These are phyloP conservation scores for Leucoraja erinaceus DNA, from an alignment of 2,113 vertebrate species.

Conservation along the genomic window DNA sequence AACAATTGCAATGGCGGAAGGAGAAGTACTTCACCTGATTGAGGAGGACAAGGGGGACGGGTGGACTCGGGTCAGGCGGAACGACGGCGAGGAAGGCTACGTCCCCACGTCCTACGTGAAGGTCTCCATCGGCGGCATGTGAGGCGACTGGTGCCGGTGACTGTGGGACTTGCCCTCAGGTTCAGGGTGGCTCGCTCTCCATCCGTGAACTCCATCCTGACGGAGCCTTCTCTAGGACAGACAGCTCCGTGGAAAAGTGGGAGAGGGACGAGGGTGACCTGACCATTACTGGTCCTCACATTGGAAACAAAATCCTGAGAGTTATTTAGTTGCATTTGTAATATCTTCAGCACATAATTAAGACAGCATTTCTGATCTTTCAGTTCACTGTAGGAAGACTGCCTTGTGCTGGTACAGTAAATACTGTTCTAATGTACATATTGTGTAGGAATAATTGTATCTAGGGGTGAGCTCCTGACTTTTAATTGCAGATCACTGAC, in stretches of 20 bases:
- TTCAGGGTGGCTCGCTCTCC: neutral
- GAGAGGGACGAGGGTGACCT: conserved; percentile 4
- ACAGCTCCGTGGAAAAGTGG: conserved; percentile 5
- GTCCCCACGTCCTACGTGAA: conserved; percentile 80
- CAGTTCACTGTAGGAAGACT: neutral
- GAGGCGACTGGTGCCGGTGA: neutral
- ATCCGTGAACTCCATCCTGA: neutral
- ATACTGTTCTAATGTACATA: conserved; percentile 27
- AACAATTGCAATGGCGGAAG: conserved; percentile 78
- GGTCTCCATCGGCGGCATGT: conserved; percentile 57
- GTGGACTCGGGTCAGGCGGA: conserved; percentile 75
- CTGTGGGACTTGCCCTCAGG: neutral
- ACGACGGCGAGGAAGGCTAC: conserved; percentile 76
- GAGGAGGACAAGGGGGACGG: conserved; percentile 84
- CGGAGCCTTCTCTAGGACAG: neutral
- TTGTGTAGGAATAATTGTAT: conserved; percentile 32
- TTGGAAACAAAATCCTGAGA: conserved; percentile 7
- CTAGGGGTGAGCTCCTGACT: conserved; percentile 5
- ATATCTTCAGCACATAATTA: conserved; percentile 23
- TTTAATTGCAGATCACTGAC: conserved; percentile 19
- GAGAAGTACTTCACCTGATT: conserved; percentile 71
- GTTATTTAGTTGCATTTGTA: conserved; percentile 29
- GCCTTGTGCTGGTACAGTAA: conserved; percentile 11
- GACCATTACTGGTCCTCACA: conserved; percentile 17
- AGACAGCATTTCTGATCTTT: conserved; percentile 22